Evolutionary conservation across 2,888 invertebrate species (phyloP).

Genomic region (Gandaritis pyraliata): DNA sequence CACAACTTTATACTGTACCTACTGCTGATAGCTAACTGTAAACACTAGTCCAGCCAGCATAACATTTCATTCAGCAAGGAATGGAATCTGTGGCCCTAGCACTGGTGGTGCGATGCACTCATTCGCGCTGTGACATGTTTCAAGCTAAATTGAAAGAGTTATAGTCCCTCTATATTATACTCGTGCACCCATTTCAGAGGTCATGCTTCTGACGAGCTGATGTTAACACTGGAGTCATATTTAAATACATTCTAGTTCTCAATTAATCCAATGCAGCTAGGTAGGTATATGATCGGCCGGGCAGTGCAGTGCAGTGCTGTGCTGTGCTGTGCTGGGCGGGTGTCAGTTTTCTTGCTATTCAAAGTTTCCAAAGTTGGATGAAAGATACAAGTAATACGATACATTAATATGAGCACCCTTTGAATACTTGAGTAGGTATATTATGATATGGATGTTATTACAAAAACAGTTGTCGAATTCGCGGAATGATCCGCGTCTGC

Average conservation of each 20-base stretch:
- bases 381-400: no score
- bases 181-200: conserved; percentile 16
- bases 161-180: no score
- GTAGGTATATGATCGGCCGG: not conserved
- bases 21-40: no score
- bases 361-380: not conserved
- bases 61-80: no score
- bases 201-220: conserved; percentile 26
- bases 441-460: conserved; percentile 6
- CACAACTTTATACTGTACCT: not conserved
- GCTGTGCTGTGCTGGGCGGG: no score
- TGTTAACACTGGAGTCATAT: conserved; percentile 28
- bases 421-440: no score
- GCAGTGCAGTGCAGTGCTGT: no score
- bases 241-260: conserved; percentile 9
- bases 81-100: no score
- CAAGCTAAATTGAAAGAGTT: conserved; percentile 38
- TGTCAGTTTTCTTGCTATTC: not conserved
- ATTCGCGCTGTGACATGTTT: no score
- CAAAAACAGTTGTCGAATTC: conserved; percentile 14
- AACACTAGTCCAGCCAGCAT: no score
- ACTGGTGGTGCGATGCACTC: no score
- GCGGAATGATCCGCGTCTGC: not conserved
- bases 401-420: no score
- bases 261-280: conserved; percentile 17